Evolutionary conservation across 2,797 vertebrate species (phyloP).

Genomic region (Perodicticus potto): DNA sequence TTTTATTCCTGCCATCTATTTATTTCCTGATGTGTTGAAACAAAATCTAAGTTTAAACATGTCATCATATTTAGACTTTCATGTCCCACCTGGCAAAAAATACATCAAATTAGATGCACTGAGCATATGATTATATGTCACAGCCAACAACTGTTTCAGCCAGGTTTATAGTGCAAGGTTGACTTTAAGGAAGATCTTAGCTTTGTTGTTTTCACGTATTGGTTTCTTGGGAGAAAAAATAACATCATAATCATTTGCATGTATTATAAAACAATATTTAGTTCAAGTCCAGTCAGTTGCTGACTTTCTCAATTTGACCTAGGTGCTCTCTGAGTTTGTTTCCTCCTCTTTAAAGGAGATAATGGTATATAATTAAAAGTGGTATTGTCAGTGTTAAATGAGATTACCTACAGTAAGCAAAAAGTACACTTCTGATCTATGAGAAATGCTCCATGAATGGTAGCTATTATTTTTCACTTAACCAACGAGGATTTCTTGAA

Average conservation of each 20-base stretch:
- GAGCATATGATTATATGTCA: not conserved
- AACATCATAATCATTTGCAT: not conserved
- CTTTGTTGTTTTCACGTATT: not conserved
- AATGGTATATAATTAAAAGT: not conserved
- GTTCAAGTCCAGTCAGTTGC: not conserved
- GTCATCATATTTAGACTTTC: not conserved
- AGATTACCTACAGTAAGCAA: not conserved
- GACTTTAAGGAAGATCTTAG: not conserved
- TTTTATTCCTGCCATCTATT: not conserved
- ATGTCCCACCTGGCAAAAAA: not conserved
- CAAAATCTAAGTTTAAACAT: slow-evolving; percentile 43
- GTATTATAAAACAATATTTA: not conserved
- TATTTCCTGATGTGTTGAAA: slow-evolving; percentile 47
- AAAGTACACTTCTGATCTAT: not conserved
- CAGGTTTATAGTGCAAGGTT: not conserved
- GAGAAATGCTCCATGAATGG: not conserved
- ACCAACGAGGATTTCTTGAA: not conserved
- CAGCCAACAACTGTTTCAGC: not conserved
- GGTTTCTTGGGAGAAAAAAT: not conserved
- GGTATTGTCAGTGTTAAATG: not conserved
- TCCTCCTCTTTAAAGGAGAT: not conserved
- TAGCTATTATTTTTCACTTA: not conserved
- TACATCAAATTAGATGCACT: not conserved
- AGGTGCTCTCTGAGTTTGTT: not conserved
- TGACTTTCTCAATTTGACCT: not conserved